phyloP scores from a whole-genome alignment of 53 echinoderm and acorn worm genomes.

The Holothuria leucospilota region DNA sequence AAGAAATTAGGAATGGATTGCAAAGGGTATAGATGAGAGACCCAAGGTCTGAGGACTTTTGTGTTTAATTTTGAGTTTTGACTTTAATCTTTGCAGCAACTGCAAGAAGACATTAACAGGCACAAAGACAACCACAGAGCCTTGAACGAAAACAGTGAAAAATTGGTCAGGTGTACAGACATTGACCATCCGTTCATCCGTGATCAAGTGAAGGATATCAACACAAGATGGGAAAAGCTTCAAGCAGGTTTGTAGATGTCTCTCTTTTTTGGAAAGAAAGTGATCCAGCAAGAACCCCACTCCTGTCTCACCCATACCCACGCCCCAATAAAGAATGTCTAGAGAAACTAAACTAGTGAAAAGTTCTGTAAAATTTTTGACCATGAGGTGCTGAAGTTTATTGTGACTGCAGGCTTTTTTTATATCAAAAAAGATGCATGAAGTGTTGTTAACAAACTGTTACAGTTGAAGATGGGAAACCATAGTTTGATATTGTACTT shows the following conservation, averaged over 20 bases:
- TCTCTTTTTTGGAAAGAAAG: not conserved
- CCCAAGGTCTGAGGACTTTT: too few species aligned
- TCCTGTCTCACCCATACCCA: not conserved
- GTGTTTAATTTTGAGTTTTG: not conserved
- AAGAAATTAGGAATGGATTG: too few species aligned
- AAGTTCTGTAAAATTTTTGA: too few species aligned
- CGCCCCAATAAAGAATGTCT: too few species aligned
- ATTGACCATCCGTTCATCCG: conserved; percentile 90
- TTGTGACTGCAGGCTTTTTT: too few species aligned
- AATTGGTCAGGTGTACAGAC: conserved; percentile 82
- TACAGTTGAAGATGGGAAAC: too few species aligned
- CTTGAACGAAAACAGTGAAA: conserved; percentile 78
- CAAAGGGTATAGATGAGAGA: too few species aligned
- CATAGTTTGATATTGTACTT: too few species aligned
- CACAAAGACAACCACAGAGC: conserved; percentile 95
- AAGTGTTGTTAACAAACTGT: too few species aligned
- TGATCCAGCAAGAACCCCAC: not conserved
- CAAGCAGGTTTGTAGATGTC: conserved; percentile 69
- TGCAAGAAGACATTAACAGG: conserved; percentile 92
- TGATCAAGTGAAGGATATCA: conserved; percentile 89
- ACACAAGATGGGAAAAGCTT: conserved; percentile 91
- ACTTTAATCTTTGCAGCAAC: conserved; percentile 65
- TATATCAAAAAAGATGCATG: too few species aligned
- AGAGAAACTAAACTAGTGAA: too few species aligned
- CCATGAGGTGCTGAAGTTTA: too few species aligned